phyloP scores from a whole-genome alignment of 2,797 vertebrate species.

The Chaetophractus vellerosus region DNA sequence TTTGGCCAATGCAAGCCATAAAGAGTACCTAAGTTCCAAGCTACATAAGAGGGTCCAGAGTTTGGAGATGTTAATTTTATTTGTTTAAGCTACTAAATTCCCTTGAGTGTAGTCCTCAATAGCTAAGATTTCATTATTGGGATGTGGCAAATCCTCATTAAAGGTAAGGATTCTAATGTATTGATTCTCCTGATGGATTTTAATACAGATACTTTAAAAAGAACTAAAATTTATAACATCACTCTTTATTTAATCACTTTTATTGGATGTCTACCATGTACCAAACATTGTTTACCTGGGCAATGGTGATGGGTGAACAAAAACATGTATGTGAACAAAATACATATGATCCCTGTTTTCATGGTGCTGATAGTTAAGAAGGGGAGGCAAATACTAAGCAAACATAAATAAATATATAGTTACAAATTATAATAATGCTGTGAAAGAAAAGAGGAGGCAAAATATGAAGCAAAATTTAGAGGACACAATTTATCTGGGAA shows the following conservation, averaged over 20 bases:
- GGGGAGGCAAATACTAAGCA: not conserved
- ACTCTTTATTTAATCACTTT: not conserved
- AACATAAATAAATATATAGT: not conserved
- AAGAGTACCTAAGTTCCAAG: not conserved
- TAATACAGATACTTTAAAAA: not conserved
- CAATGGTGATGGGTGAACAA: not conserved
- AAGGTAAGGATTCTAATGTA: constrained; percentile 25
- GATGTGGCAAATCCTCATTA: not conserved
- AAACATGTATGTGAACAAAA: constrained; percentile 9
- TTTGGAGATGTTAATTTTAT: not conserved
- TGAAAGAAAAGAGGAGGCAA: constrained; percentile 21
- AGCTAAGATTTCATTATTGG: constrained; percentile 32
- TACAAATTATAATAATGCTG: not conserved
- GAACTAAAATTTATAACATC: not conserved
- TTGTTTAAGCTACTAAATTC: constrained; percentile 32
- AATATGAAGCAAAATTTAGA: constrained; percentile 27
- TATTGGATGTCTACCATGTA: not conserved
- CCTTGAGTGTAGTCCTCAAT: not conserved
- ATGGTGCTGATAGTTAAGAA: not conserved
- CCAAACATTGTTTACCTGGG: not conserved
- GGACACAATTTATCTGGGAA: not conserved
- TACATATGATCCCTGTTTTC: not conserved
- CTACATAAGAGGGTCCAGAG: not conserved
- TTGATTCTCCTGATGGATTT: not conserved
- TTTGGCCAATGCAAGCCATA: not conserved